phyloP scores from a whole-genome alignment of 2,797 vertebrate genomes.

The Lutjanus argentimaculatus region DNA sequence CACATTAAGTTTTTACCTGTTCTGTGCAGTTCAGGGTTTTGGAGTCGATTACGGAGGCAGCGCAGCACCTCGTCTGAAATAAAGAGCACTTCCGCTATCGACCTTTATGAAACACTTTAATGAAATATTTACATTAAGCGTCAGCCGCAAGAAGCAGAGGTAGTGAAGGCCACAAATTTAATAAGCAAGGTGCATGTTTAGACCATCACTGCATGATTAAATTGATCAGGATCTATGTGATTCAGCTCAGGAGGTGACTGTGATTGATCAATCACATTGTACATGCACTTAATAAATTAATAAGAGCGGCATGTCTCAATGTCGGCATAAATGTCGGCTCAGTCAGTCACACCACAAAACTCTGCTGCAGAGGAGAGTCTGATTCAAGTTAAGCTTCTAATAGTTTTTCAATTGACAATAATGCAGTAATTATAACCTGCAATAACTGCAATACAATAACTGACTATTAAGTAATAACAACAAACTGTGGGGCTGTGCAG shows the following conservation, averaged over 20 bases:
- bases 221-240: conserved; percentile 10
- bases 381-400: neutral
- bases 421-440: no score
- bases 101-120: neutral
- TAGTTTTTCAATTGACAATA: neutral
- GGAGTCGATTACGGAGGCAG: neutral
- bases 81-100: neutral
- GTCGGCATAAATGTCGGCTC: neutral
- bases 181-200: neutral
- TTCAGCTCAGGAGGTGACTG: neutral
- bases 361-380: neutral
- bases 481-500: neutral
- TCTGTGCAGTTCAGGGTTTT: neutral
- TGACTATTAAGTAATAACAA: neutral
- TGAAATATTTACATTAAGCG: neutral
- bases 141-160: neutral
- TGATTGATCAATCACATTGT: conserved; percentile 14
- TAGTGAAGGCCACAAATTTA: neutral
- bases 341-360: neutral
- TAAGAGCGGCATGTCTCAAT: neutral
- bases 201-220: conserved; percentile 1
- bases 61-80: neutral
- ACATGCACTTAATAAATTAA: neutral
- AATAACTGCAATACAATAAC: neutral
- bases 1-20: neutral